Evolutionary conservation across 2,113 vertebrate species (phyloP), one percentile per base, ranked within the genome.

Genomic region (Nyctibius bracteatus): DNA sequence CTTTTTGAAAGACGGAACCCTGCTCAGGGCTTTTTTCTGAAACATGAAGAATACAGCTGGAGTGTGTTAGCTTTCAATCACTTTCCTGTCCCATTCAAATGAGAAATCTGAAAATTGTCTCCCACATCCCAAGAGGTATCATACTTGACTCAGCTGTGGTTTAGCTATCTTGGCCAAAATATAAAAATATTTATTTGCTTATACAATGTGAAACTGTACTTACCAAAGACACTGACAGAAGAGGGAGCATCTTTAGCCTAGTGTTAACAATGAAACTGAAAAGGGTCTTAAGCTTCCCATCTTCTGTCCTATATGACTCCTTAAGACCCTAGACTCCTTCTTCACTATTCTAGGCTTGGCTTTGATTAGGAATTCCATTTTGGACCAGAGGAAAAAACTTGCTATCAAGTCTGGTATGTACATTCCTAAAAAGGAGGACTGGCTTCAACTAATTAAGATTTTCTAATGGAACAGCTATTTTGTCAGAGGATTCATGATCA

Each of bases 341-440:
- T 84, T 92, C 0, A 0, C 49, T 95, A 68, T 87, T 92, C 44
- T 63, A 75, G 44, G 30, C 65, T 91, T 95, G 80, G 72, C 80
- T 95, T 94, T 78, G 81, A 68, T 44, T 57, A 87, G 39, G 86
- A 89, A 92, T 95, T 95, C 89, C 89, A 85, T 81, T 95, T 61
- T 27, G 15, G 43, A 92, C 41, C 27, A 84, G 35, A 67, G 65
- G 51, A 84, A 85, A 88, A 89, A 54, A 49, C 11, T 88, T 95
- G 51, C 54, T 59, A 88, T 71, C 52, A 67, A 67, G 73, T 91
- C 81, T 94, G 81, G 93, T 72, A 95, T 85, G 73, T 12, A 90
- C 87, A 85, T 94, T 91, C 87, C 93, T 91, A 81, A 95, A 96
- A 96, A 93, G 55, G 49, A 93, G 47, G 52, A 46, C 44, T 89